Evolutionary conservation across 2,797 vertebrate species (phyloP).

Genomic region (Aphelocoma californica): DNA sequence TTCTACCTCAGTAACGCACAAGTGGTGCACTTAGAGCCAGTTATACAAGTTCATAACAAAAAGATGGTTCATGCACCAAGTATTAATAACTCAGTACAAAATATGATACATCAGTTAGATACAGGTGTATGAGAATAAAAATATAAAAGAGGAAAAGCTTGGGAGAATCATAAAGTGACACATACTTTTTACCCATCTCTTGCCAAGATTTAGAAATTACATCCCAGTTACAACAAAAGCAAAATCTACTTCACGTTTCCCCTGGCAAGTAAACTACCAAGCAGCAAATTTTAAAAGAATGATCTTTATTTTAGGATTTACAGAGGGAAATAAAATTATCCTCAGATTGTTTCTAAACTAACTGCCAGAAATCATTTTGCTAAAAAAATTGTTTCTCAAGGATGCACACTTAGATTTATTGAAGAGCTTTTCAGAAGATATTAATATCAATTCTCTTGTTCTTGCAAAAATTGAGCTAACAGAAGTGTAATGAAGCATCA

Average conservation of each 20-base stretch:
- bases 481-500: background rate
- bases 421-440: background rate
- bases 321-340: background rate
- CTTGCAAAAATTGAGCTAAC: background rate
- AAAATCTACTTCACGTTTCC: background rate
- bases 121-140: background rate
- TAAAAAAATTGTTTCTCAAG: background rate
- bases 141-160: background rate
- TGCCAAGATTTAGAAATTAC: background rate
- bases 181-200: background rate
- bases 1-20: background rate
- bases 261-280: background rate
- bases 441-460: background rate
- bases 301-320: background rate
- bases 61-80: background rate
- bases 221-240: background rate
- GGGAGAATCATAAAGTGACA: background rate
- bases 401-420: background rate
- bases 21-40: background rate
- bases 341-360: background rate
- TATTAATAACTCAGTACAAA: background rate
- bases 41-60: background rate
- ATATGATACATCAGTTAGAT: background rate
- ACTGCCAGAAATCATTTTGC: background rate
- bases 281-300: background rate